Evolutionary conservation across 2,797 vertebrate species (phyloP), one percentile per base, ranked within the genome.

Genomic region (Manis crassicaudata): DNA sequence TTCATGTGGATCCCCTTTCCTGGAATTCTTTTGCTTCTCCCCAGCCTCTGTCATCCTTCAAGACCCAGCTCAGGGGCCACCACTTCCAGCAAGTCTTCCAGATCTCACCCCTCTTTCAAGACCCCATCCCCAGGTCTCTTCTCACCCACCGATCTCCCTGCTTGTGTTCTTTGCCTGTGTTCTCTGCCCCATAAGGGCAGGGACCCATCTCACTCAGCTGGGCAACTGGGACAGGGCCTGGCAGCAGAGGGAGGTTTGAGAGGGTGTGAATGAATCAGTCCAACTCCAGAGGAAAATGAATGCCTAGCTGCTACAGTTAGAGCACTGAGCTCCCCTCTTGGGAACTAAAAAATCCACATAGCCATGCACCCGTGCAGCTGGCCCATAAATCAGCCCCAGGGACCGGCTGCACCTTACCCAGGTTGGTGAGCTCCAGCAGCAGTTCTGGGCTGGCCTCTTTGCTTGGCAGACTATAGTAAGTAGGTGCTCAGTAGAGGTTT

Each of bases 41-140:
- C 72, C 32, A 20, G 32, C 16, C 43, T 92, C 65, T 50, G 8
- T 54, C 18, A 21, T n/a, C n/a, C 50, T 93, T 89, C 32, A 86
- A 13, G 16, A 35, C 37, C 16, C 25, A 23, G 52, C 67, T 83
- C 56, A 88, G 58, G 7, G 73, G 10, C 79, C 70, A 50, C 85
- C 29, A 43, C 16, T 60, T 94, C 54, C 63, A 90, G 83, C 60
- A 88, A n/a, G 76, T 88, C 88, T 88, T 93, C 76, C 23, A 85
- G 90, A 37, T 76, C 43, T 7, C 20, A 29, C n/a, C 16, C 9
- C 25, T 90, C 27, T 62, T 23, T 25, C 0, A 9, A 70, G 25
- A 62, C 16, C 5, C 50, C 37, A 4, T 46, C 7, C 52, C 50
- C 23, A 77, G 23, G 12, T 40, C 43, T 67, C 65, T 62, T 77